phyloP scores from a whole-genome alignment of 2,797 vertebrate genomes.

The Micropoecilia bifurca region DNA sequence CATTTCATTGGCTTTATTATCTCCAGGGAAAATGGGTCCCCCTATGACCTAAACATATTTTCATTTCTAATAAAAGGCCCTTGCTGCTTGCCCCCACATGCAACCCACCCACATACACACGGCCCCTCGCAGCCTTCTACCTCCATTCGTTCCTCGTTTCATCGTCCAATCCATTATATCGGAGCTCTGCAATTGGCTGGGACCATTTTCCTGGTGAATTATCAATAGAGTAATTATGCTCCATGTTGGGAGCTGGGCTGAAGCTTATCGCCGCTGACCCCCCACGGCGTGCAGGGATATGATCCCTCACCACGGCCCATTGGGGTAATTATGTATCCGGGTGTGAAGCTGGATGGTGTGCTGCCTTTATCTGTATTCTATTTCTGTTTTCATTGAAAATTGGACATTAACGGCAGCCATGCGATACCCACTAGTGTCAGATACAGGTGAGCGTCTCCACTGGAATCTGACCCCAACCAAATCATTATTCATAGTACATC shows the following conservation, averaged over 20 bases:
- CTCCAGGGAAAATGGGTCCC: slow-evolving; percentile 82
- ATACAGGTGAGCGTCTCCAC: slow-evolving; percentile 73
- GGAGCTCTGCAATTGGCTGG: slow-evolving; percentile 78
- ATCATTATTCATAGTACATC: slow-evolving; percentile 68
- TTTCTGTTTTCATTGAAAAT: slow-evolving; percentile 84
- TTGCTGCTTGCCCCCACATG: slow-evolving; percentile 68
- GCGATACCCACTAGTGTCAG: slow-evolving; percentile 79
- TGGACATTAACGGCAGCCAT: slow-evolving; percentile 82
- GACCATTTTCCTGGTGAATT: slow-evolving; percentile 83
- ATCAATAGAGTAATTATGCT: slow-evolving; percentile 90
- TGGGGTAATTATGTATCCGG: slow-evolving; percentile 83
- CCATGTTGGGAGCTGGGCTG: slow-evolving; percentile 79
- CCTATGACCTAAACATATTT: slow-evolving; percentile 84
- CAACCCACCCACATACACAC: slow-evolving; percentile 22
- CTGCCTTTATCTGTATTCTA: slow-evolving; percentile 83
- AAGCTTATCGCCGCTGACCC: slow-evolving; percentile 85
- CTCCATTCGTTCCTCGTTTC: slow-evolving; percentile 71
- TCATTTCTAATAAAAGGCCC: slow-evolving; percentile 83
- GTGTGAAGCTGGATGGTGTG: slow-evolving; percentile 81
- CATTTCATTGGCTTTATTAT: slow-evolving; percentile 86
- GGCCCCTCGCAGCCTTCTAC: slow-evolving; percentile 55
- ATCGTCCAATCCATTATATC: slow-evolving; percentile 82
- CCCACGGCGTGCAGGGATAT: slow-evolving; percentile 76
- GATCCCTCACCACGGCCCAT: slow-evolving; percentile 81
- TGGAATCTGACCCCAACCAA: slow-evolving; percentile 72